These are phyloP conservation scores for Chrysogorgia sp. DNA, from an alignment of 92 coral and sea anemone genomes.

Conservation along the genomic window DNA sequence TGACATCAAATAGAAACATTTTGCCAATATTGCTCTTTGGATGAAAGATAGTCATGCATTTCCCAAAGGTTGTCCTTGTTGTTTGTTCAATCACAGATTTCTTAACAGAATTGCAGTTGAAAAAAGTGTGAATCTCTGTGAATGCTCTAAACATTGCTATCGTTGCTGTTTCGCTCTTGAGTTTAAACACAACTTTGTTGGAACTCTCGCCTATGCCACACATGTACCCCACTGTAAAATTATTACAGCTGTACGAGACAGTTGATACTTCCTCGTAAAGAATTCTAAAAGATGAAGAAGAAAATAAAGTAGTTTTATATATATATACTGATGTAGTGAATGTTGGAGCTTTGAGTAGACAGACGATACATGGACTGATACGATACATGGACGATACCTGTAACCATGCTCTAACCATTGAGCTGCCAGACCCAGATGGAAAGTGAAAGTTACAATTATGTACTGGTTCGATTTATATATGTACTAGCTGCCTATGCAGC, in stretches of 20 bases:
- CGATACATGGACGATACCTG: too few relatives aligned
- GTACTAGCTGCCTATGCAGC: too few relatives aligned
- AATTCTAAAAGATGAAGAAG: constrained; percentile 63
- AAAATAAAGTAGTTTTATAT: too few relatives aligned
- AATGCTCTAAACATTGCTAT: constrained; percentile 93
- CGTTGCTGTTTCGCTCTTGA: constrained; percentile 87
- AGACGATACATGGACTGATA: too few relatives aligned
- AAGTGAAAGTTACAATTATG: too few relatives aligned
- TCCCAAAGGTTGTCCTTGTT: constrained; percentile 88
- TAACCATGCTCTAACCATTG: too few relatives aligned
- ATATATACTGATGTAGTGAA: neutral
- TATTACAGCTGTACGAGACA: constrained; percentile 91
- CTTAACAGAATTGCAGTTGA: constrained; percentile 92
- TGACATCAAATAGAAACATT: constrained; percentile 88
- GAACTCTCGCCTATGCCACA: constrained; percentile 83
- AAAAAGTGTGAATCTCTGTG: constrained; percentile 98
- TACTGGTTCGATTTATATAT: too few relatives aligned
- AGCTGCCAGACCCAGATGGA: too few relatives aligned
- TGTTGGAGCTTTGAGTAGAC: neutral
- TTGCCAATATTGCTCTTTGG: constrained; percentile 82
- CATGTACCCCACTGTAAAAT: constrained; percentile 90
- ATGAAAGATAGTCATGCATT: constrained; percentile 71
- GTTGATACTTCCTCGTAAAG: constrained; percentile 97
- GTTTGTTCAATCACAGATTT: constrained; percentile 96
- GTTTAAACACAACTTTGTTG: constrained; percentile 89